Evolutionary conservation across 1,140 invertebrate genomes (phyloP).

Genomic region (Halesus radiatus): DNA sequence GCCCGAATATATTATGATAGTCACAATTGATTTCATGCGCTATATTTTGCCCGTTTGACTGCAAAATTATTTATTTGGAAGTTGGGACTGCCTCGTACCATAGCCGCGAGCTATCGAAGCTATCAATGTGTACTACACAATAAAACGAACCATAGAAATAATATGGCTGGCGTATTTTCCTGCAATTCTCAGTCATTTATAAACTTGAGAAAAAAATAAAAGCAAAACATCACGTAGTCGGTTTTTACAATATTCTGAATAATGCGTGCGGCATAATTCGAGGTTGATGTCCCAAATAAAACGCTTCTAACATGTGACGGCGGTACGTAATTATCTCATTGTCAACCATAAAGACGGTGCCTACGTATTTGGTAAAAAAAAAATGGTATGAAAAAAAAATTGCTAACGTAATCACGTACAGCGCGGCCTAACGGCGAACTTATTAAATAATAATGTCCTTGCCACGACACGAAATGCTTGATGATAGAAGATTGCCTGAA

Average conservation of each 20-base stretch:
- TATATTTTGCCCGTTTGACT: no score
- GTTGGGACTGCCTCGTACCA: no score
- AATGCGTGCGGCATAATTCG: not conserved
- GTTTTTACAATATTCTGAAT: not conserved
- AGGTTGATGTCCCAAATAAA: not conserved
- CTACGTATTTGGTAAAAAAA: not conserved
- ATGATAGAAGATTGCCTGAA: no score
- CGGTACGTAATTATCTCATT: not conserved
- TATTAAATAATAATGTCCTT: not conserved
- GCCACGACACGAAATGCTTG: not conserved
- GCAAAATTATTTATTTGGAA: no score
- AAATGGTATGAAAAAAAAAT: not conserved
- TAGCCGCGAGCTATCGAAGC: no score
- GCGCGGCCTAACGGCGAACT: not conserved
- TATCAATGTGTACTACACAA: no score
- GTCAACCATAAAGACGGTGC: not conserved
- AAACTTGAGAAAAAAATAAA: no score
- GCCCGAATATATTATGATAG: no score
- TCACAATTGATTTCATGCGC: no score
- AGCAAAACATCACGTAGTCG: not conserved
- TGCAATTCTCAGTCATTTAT: no score
- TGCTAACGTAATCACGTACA: conserved; percentile 1
- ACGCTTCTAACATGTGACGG: not conserved
- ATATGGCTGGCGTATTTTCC: no score
- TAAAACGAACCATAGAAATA: no score